Percentiles rank a stretch among this genome's conserved stretches.
phyloP scores from a whole-genome alignment of 2,888 invertebrate species.

The Pharmacophagus antenor region DNA sequence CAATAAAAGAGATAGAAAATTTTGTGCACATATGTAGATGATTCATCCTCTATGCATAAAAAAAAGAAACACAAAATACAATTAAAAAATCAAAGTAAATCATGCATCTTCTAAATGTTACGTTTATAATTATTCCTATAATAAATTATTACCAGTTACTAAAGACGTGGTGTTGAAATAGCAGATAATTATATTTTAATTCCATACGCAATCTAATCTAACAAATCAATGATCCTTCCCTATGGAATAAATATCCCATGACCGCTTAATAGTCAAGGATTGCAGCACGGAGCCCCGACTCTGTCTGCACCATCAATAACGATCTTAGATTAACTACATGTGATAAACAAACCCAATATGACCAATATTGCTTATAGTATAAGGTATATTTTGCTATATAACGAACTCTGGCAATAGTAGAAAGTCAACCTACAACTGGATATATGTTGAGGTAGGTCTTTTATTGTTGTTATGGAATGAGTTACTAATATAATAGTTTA shows the following conservation, averaged over 20 bases:
- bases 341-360: conserved; percentile 11
- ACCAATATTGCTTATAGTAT: conserved; percentile 5
- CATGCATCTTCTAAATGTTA: no score
- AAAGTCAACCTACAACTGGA: conserved; percentile 33
- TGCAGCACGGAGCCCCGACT: conserved; percentile 23
- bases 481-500: conserved; percentile 32
- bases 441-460: conserved; percentile 35
- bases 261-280: conserved; percentile 29
- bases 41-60: no score
- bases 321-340: conserved; percentile 25
- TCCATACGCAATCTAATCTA: conserved; percentile 22
- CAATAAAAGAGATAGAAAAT: no score
- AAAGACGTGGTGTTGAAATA: conserved; percentile 6
- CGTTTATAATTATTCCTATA: no score
- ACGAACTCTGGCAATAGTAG: conserved; percentile 26
- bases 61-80: no score
- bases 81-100: no score
- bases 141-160: no score
- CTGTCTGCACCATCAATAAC: conserved; percentile 31
- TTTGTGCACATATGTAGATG: no score
- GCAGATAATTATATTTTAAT: conserved; percentile 21
- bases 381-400: not conserved
- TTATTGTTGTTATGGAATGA: conserved; percentile 32
- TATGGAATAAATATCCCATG: conserved; percentile 28
- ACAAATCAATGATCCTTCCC: conserved; percentile 25